Conservation (phyloP, 2,888 invertebrate species). For the Drosophila ezoana region DNA sequence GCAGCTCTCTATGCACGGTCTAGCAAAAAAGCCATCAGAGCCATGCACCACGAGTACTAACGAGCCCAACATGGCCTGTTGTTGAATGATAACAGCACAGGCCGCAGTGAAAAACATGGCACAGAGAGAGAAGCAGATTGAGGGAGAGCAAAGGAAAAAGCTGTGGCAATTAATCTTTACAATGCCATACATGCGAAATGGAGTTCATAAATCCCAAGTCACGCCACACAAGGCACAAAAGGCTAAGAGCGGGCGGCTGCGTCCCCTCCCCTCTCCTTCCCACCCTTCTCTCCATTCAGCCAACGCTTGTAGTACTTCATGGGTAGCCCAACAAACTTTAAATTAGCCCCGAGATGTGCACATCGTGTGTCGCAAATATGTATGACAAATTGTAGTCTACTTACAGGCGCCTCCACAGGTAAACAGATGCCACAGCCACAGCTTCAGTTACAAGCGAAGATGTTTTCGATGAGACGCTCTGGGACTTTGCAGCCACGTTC, state of each 20-base stretch:
- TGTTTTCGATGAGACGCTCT: neutral
- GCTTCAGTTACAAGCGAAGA: conserved; percentile 9
- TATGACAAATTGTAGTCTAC: conserved; percentile 27
- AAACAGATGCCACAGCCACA: conserved; percentile 7
- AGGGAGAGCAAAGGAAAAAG: conserved; percentile 15
- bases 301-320: conserved; percentile 17
- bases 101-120: conserved; percentile 50
- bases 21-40: conserved; percentile 40
- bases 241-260: conserved; percentile 7
- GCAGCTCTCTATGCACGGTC: conserved; percentile 13
- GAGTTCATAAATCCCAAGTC: conserved; percentile 77
- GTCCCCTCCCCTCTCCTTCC: too few species aligned
- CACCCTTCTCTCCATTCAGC: neutral
- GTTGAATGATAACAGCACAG: conserved; percentile 71
- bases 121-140: neutral
- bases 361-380: conserved; percentile 14
- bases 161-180: conserved; percentile 76
- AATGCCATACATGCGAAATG: conserved; percentile 75
- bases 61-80: conserved; percentile 65
- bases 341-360: conserved; percentile 46
- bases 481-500: conserved; percentile 17
- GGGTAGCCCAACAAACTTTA: conserved; percentile 45
- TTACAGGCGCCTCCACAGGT: conserved; percentile 23
- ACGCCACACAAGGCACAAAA: conserved; percentile 57
- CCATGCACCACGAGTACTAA: conserved; percentile 35